These are phyloP conservation scores for Tribolium freemani DNA, from an alignment of 2,888 invertebrate genomes.

Conservation along the genomic window DNA sequence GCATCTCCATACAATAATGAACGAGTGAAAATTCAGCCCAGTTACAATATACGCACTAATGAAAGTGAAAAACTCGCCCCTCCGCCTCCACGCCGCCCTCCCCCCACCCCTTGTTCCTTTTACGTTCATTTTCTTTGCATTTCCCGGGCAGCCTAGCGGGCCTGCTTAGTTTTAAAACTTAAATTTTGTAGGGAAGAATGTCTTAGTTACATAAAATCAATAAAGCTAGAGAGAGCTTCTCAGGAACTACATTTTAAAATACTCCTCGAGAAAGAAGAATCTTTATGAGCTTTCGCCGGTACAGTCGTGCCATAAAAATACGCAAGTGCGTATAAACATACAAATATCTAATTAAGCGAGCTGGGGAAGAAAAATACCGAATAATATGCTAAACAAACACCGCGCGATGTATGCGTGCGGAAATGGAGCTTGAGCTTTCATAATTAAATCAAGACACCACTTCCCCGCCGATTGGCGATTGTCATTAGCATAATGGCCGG, in stretches of 20 bases:
- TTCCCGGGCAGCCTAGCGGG: constrained; percentile 60
- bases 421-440: constrained; percentile 27
- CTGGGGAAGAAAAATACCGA: constrained; percentile 35
- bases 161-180: constrained; percentile 69
- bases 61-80: constrained; percentile 63
- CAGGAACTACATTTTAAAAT: constrained; percentile 67
- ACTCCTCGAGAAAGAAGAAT: constrained; percentile 57
- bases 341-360: constrained; percentile 38
- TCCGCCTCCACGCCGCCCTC: constrained; percentile 43
- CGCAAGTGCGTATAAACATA: constrained; percentile 27
- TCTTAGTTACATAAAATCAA: constrained; percentile 69
- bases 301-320: constrained; percentile 28
- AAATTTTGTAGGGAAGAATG: constrained; percentile 68
- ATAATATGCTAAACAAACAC: constrained; percentile 39
- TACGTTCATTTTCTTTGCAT: constrained; percentile 62
- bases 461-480: background rate
- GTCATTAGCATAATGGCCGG: constrained; percentile 8
- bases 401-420: constrained; percentile 29
- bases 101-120: constrained; percentile 54
- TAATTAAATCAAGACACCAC: background rate
- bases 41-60: constrained; percentile 57
- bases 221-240: constrained; percentile 67
- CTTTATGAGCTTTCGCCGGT: constrained; percentile 56
- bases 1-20: constrained; percentile 43
- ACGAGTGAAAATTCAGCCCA: constrained; percentile 46